These are phyloP conservation scores for Anomalospiza imberbis DNA, from an alignment of 2,797 vertebrate genomes.

Conservation along the genomic window DNA sequence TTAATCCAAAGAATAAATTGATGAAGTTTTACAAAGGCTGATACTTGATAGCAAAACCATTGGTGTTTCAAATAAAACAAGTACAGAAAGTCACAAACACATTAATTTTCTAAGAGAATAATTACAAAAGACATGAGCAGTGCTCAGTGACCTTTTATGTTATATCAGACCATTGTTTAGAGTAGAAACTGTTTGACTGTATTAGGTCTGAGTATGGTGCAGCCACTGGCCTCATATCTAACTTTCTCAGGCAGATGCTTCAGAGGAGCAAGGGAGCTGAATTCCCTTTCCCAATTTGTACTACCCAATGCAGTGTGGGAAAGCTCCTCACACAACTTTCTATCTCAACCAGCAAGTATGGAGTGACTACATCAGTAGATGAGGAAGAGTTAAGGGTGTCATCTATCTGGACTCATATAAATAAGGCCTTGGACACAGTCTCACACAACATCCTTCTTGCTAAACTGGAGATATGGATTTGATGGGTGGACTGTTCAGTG, in stretches of 20 bases:
- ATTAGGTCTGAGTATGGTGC: background rate
- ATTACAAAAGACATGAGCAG: background rate
- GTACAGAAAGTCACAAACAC: background rate
- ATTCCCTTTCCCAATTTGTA: background rate
- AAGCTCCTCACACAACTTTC: background rate
- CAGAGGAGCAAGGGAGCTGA: background rate
- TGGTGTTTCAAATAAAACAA: background rate
- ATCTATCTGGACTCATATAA: background rate
- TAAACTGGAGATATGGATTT: background rate
- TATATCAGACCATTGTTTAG: background rate
- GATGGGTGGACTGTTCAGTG: background rate
- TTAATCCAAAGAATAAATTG: constrained; percentile 1
- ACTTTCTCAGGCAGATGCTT: background rate
- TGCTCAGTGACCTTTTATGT: background rate
- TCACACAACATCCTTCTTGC: background rate
- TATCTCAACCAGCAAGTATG: background rate
- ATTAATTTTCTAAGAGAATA: background rate
- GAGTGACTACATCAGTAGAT: background rate
- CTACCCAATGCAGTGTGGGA: background rate
- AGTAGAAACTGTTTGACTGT: background rate
- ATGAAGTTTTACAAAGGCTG: background rate
- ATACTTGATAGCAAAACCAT: background rate
- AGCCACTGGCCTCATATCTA: background rate
- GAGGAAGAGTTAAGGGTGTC: background rate
- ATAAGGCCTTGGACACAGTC: background rate